Conservation (phyloP, 2,888 invertebrate species). For the Isotomurus palustris region DNA sequence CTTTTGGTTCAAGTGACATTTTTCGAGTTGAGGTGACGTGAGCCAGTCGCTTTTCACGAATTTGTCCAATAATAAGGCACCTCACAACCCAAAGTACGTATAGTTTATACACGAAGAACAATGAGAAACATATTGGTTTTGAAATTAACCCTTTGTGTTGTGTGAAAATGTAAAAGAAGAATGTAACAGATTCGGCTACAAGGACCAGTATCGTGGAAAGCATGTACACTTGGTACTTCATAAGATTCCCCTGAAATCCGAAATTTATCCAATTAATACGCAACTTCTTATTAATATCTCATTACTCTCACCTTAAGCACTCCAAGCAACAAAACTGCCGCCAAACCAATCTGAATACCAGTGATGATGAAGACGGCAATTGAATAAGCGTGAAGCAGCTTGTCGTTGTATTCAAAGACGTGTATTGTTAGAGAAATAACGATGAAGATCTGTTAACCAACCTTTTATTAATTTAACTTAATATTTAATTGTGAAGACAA, state of each 20-base stretch:
- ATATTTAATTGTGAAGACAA: background rate
- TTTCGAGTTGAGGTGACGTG: background rate
- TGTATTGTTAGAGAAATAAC: background rate
- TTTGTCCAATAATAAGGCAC: conserved; percentile 7
- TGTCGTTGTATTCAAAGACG: background rate
- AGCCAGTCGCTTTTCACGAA: conserved; percentile 5
- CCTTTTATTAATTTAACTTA: background rate
- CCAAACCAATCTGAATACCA: too few species aligned
- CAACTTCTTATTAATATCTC: too few species aligned
- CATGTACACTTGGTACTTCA: conserved; percentile 14
- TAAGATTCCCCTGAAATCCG: conserved; percentile 7
- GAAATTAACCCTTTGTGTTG: too few species aligned
- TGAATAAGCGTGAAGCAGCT: background rate
- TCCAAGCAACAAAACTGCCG: too few species aligned
- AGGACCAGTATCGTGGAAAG: conserved; percentile 1
- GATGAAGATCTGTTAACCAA: background rate
- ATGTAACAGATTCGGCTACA: background rate
- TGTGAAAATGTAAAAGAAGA: background rate
- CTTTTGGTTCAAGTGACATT: too few species aligned
- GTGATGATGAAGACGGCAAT: background rate
- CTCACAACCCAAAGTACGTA: conserved; percentile 6
- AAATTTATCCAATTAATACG: too few species aligned
- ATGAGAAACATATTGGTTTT: background rate
- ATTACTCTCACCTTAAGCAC: too few species aligned
- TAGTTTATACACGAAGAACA: background rate